Base-by-base conservation (phyloP, 2,888 invertebrate genomes). In the Helicoverpa assulta region DNA sequence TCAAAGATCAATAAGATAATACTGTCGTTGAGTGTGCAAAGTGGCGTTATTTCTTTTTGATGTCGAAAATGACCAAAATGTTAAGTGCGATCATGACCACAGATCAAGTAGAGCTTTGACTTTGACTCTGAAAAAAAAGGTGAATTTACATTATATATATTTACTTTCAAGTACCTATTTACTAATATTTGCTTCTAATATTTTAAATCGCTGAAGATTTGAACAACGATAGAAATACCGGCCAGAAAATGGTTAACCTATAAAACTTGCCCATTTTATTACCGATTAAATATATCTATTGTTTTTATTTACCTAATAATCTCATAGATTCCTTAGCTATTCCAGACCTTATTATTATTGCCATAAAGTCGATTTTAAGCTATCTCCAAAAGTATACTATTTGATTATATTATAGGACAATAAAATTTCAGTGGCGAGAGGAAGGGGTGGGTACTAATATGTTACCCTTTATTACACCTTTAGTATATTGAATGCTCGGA, bases 391-490 rank as follows among this genome's bases (percentile, higher is more conserved):
- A 88, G 85, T 85, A n/a, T n/a, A 85, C 83, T 84, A 84, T 88
- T 89, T 86, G 85, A 88, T 86, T 86, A 86, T 84, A 90, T 89
- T 88, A 90, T 84, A 83, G 67, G 83, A 85, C 86, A 84, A 73
- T 91, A 89, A 91, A 90, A 86, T 86, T 89, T 89, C 82, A 89
- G 87, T 86, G 82, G 84, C 84, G 79, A 86, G 78, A 84, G 83
- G 52, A 63, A 76, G 14, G 61, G 53, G 50, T 77, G 75, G 81
- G 84, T 86, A 89, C 86, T 90, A 87, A 88, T 88, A 89, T 86
- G 86, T 88, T 86, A 87, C 86, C 85, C 85, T 91, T 94, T 92
- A 93, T 92, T 92, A 86, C 88, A 93, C 89, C 90, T 92, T 90
- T 89, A 91, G 89, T 91, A 90, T 92, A 93, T 93, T 90, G 91